Evolutionary conservation across 2,113 vertebrate genomes (phyloP).

Genomic region (Silurus meridionalis): DNA sequence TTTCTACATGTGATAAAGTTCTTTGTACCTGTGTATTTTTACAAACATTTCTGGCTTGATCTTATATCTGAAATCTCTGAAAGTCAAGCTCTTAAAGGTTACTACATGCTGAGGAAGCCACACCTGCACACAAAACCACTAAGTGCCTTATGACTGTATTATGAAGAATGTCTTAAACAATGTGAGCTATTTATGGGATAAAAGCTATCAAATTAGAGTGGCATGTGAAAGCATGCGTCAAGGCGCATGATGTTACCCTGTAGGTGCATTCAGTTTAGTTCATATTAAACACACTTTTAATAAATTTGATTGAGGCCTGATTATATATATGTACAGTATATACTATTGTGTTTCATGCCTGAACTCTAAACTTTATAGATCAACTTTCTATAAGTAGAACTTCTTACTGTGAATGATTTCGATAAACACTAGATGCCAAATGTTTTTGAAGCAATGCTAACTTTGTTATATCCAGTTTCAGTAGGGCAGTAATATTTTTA

Average conservation of each 20-base stretch:
- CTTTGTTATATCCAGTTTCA: background rate
- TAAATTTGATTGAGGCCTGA: background rate
- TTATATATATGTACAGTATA: background rate
- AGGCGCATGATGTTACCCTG: conserved; percentile 5
- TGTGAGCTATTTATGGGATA: conserved; percentile 32
- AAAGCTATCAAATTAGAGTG: conserved; percentile 12
- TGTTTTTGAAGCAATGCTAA: background rate
- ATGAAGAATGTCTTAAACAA: conserved; percentile 20
- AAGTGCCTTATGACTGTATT: conserved; percentile 45
- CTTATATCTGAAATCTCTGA: background rate
- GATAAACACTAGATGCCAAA: background rate
- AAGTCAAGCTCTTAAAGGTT: background rate
- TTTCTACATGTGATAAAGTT: conserved; percentile 17
- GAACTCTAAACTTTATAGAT: background rate
- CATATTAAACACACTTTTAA: background rate
- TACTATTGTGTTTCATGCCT: background rate
- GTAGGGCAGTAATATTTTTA: background rate
- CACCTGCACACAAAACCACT: conserved; percentile 45
- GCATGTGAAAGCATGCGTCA: background rate
- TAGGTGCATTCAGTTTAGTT: background rate
- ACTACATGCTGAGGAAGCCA: conserved; percentile 10
- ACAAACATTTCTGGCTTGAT: conserved; percentile 7
- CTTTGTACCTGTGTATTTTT: conserved; percentile 31
- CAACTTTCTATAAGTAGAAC: background rate
- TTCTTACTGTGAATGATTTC: background rate